Conservation (phyloP, 2,113 vertebrate genomes). For the Hyperopisus bebe region DNA sequence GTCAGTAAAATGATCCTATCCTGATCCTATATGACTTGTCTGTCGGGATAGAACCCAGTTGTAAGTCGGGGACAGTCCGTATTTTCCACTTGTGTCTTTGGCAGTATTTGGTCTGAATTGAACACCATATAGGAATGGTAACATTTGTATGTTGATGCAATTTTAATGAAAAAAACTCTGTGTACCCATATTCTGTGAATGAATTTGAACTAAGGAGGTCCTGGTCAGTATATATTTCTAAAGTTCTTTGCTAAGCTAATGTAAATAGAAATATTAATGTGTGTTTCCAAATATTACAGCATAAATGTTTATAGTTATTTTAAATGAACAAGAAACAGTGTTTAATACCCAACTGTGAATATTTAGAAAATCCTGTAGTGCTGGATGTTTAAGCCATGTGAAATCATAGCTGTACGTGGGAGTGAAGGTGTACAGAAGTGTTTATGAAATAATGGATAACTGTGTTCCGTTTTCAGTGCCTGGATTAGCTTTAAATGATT, state of each 20-base stretch:
- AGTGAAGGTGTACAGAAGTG: constrained; percentile 33
- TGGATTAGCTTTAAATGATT: constrained; percentile 60
- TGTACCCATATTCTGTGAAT: constrained; percentile 21
- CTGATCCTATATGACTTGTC: not conserved
- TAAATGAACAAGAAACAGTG: constrained; percentile 54
- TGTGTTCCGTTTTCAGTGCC: constrained; percentile 56
- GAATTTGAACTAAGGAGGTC: constrained; percentile 25
- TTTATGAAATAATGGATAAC: constrained; percentile 58
- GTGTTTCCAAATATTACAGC: constrained; percentile 59
- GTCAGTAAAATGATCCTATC: not conserved
- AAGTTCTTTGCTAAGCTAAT: constrained; percentile 55
- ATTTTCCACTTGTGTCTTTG: constrained; percentile 13
- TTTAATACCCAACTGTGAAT: constrained; percentile 55
- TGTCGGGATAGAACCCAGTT: not conserved
- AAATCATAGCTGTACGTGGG: constrained; percentile 32
- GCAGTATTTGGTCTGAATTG: constrained; percentile 18
- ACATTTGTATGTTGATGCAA: not conserved
- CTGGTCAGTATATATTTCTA: constrained; percentile 45
- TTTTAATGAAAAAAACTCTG: not conserved
- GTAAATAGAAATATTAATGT: constrained; percentile 53
- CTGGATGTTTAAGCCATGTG: constrained; percentile 29
- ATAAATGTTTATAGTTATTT: constrained; percentile 54
- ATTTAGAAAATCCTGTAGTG: constrained; percentile 35
- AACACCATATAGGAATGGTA: constrained; percentile 13
- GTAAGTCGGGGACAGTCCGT: not conserved